Conservation (phyloP, 2,113 vertebrate species). For the Callaeas wilsoni region DNA sequence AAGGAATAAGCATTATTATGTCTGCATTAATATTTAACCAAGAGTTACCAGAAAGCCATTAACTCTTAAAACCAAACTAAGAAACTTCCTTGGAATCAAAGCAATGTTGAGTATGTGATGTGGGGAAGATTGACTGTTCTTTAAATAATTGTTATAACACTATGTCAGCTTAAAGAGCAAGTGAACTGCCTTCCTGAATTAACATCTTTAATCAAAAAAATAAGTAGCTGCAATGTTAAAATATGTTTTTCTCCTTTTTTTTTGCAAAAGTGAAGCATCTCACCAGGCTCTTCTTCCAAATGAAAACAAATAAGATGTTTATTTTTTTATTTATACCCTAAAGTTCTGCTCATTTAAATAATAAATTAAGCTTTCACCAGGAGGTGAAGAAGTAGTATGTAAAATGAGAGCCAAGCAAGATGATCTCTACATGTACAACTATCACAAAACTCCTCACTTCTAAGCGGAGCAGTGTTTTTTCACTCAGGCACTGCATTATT, state of each 20-base stretch:
- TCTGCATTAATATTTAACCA: background rate
- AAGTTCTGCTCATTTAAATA: background rate
- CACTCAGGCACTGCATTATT: background rate
- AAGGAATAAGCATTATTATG: background rate
- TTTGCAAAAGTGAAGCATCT: background rate
- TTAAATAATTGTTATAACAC: background rate
- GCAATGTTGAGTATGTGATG: fast-evolving
- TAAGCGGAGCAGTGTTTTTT: background rate
- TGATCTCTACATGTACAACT: background rate
- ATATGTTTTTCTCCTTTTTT: background rate
- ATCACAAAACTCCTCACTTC: background rate
- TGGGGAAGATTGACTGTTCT: background rate
- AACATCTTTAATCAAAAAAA: background rate
- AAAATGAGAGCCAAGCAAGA: background rate
- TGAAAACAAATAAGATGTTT: background rate
- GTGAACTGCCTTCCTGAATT: background rate
- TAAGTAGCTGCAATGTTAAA: background rate
- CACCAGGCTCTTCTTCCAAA: background rate
- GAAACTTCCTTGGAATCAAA: background rate
- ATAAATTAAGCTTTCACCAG: background rate
- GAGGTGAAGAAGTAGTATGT: background rate
- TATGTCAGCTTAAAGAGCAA: background rate
- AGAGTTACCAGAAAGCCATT: background rate
- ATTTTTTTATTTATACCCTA: background rate
- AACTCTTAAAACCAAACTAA: background rate